Percentiles rank a stretch among this genome's conserved stretches.
phyloP scores from a whole-genome alignment of 2,113 vertebrate genomes.

The Herpetotheres cachinnans region DNA sequence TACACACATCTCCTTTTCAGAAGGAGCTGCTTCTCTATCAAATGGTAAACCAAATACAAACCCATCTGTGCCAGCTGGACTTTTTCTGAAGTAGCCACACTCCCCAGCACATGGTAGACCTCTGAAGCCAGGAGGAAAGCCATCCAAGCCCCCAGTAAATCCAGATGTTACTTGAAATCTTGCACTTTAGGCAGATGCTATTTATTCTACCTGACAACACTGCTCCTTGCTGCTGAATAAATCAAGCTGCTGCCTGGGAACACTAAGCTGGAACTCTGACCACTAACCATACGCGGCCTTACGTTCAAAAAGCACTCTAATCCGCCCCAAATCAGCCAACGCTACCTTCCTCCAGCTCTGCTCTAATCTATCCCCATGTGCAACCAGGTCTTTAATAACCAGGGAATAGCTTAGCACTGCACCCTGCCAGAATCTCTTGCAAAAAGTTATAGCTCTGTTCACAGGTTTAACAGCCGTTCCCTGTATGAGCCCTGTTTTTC shows the following conservation, averaged over 20 bases:
- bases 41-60: constrained; percentile 56
- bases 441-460: neutral
- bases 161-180: constrained; percentile 1
- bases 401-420: neutral
- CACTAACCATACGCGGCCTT: neutral
- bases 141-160: constrained; percentile 27
- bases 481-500: neutral
- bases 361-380: neutral
- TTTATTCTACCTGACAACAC: constrained; percentile 25
- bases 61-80: constrained; percentile 77
- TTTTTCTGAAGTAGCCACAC: constrained; percentile 73
- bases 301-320: neutral
- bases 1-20: neutral
- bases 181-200: constrained; percentile 32
- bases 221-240: neutral
- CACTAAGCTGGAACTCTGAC: neutral
- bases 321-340: neutral
- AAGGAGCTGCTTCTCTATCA: neutral
- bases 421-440: neutral
- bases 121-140: constrained; percentile 74
- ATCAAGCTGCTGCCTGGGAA: neutral
- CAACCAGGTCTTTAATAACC: neutral
- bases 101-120: constrained; percentile 74
- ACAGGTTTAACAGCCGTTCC: neutral
- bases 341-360: neutral